Percentiles rank a stretch among this genome's conserved stretches.
Conservation (phyloP, 2,797 vertebrate species). For the Halcyon chelicuti region DNA sequence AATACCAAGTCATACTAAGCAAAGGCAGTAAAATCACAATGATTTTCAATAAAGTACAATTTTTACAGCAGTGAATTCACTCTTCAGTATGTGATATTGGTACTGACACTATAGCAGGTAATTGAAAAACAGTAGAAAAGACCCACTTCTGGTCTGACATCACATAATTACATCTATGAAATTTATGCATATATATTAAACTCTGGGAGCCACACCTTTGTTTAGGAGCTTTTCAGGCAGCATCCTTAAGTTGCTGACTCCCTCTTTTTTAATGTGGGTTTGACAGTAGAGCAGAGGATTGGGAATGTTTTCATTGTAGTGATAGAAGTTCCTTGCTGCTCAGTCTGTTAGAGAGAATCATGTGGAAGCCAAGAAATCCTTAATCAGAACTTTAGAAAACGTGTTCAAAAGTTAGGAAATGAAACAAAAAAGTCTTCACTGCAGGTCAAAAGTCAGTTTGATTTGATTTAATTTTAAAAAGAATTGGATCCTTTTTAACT, state of each 20-base stretch:
- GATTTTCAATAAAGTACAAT: neutral
- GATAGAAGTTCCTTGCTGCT: slow-evolving; percentile 15
- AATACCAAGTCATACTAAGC: neutral
- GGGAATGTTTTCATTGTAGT: neutral
- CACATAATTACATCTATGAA: neutral
- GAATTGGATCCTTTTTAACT: neutral
- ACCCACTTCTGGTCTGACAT: neutral
- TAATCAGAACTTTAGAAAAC: neutral
- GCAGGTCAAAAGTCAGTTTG: neutral
- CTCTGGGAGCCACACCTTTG: neutral
- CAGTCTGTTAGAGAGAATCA: neutral
- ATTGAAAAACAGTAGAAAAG: neutral
- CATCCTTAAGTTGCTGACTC: slow-evolving; percentile 7
- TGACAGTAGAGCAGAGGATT: neutral
- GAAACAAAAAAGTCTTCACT: neutral
- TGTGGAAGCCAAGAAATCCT: neutral
- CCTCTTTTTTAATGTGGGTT: neutral
- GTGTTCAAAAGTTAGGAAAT: neutral
- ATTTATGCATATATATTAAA: neutral
- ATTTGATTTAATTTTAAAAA: neutral
- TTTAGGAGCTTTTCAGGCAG: neutral
- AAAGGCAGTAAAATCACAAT: neutral
- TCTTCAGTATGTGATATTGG: neutral
- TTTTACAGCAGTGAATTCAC: neutral
- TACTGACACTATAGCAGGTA: neutral